These are phyloP conservation scores for Lobophora halterata DNA, from an alignment of 2,888 invertebrate genomes.

Conservation along the genomic window DNA sequence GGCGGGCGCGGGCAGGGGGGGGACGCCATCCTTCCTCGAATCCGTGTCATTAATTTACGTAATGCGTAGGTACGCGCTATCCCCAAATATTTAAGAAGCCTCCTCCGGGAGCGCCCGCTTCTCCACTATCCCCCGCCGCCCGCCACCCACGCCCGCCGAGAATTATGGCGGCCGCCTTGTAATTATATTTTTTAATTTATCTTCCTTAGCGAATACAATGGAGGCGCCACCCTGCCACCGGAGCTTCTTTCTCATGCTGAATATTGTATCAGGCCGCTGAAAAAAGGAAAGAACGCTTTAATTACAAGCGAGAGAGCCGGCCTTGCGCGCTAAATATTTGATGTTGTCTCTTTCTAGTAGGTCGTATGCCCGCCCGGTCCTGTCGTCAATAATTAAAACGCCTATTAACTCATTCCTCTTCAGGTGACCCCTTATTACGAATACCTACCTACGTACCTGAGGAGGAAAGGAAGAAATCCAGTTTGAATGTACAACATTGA, in stretches of 20 bases:
- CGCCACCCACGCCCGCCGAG: conserved; percentile 73
- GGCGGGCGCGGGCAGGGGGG: conserved; percentile 48
- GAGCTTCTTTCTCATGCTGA: conserved; percentile 80
- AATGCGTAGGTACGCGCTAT: conserved; percentile 82
- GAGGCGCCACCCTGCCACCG: conserved; percentile 80
- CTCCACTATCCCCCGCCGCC: conserved; percentile 71
- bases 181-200: conserved; percentile 87
- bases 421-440: conserved; percentile 67
- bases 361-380: conserved; percentile 37
- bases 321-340: conserved; percentile 78
- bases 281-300: conserved; percentile 81
- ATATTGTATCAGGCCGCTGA: conserved; percentile 81
- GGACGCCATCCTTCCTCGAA: conserved; percentile 80
- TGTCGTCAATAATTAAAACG: conserved; percentile 76
- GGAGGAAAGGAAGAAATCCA: conserved; percentile 47
- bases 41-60: conserved; percentile 82
- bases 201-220: conserved; percentile 84
- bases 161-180: conserved; percentile 84
- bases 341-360: conserved; percentile 73
- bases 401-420: conserved; percentile 78
- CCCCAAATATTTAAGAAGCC: conserved; percentile 82
- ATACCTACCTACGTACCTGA: conserved; percentile 34
- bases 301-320: conserved; percentile 79
- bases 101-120: conserved; percentile 78
- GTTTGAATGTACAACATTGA: conserved; percentile 37